Percentiles rank a stretch among this genome's conserved stretches.
Conservation (phyloP, 1,140 invertebrate genomes). For the Panagrolaimus sp. region DNA sequence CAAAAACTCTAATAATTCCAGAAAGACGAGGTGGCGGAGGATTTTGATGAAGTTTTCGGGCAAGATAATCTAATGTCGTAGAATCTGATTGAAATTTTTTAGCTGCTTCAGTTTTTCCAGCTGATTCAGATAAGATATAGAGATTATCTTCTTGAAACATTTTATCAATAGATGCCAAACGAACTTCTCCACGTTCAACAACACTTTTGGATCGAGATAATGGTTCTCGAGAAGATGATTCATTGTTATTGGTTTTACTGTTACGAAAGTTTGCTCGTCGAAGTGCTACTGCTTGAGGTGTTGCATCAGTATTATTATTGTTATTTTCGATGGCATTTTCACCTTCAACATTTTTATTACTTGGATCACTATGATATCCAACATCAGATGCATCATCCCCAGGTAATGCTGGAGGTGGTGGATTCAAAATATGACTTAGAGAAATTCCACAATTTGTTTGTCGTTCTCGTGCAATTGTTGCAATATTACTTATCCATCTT, state of each 20-base stretch:
- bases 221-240: neutral
- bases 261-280: neutral
- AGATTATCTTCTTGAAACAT: neutral
- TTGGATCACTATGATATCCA: slow-evolving; percentile 25
- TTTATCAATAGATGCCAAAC: slow-evolving; percentile 1
- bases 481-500: slow-evolving; percentile 41
- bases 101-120: neutral
- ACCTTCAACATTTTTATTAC: neutral
- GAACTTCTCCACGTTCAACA: neutral
- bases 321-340: slow-evolving; percentile 1
- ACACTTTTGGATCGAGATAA: slow-evolving; percentile 14
- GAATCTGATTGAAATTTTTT: no score
- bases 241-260: no score
- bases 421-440: slow-evolving; percentile 1
- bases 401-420: slow-evolving; percentile 4
- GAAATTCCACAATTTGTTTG: neutral
- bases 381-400: slow-evolving; percentile 13
- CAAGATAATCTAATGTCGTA: no score
- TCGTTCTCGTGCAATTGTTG: slow-evolving; percentile 35
- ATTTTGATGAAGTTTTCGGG: slow-evolving; percentile 8
- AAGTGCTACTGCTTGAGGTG: neutral
- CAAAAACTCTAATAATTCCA: slow-evolving; percentile 71
- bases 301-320: no score
- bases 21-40: slow-evolving; percentile 28
- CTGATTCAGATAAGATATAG: neutral